phyloP scores from a whole-genome alignment of 2,113 vertebrate species.

The Odontophorus gujanensis region DNA sequence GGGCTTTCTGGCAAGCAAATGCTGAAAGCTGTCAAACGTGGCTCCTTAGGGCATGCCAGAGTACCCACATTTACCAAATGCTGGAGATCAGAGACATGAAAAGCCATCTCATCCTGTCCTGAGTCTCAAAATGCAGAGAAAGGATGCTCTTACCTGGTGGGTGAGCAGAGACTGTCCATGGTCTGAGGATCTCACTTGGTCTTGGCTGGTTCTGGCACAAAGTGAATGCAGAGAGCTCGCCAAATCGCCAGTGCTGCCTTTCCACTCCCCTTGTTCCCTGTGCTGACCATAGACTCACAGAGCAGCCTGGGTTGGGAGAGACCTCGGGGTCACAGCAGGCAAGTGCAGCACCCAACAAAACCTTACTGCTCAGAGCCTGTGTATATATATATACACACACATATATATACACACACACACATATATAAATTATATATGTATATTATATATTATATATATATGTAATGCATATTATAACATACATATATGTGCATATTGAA shows the following conservation, averaged over 20 bases:
- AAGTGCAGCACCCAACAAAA: background rate
- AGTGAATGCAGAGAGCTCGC: background rate
- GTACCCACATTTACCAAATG: rapidly evolving
- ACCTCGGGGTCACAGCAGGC: background rate
- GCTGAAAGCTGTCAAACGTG: background rate
- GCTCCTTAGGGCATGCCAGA: rapidly evolving
- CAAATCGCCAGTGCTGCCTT: background rate
- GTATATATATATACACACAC: too few species aligned
- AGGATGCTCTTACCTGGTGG: background rate
- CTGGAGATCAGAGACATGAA: background rate
- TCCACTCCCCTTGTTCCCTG: background rate
- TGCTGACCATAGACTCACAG: background rate
- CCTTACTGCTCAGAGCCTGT: too few species aligned
- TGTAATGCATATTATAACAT: too few species aligned
- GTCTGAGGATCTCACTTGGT: background rate
- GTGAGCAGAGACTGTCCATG: background rate
- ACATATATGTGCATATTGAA: too few species aligned
- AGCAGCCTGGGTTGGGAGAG: background rate
- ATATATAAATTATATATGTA: too few species aligned
- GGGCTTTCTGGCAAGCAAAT: background rate
- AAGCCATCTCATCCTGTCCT: background rate
- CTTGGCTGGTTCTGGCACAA: background rate
- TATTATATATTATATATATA: too few species aligned
- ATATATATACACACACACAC: too few species aligned
- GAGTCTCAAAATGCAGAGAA: background rate